phyloP scores from a whole-genome alignment of 2,797 vertebrate species.

The Rhinoraja longicauda region DNA sequence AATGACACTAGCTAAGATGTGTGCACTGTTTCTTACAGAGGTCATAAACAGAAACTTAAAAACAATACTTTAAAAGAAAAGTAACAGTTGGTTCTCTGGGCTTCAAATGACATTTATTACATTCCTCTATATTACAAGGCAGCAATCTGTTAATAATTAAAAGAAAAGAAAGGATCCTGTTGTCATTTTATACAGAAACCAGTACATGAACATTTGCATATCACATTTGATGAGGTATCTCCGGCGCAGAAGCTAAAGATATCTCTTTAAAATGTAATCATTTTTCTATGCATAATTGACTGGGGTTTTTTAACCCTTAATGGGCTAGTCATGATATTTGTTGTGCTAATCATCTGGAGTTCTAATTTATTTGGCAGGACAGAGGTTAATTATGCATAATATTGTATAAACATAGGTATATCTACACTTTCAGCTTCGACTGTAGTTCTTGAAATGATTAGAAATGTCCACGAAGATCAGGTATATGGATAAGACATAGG shows the following conservation, averaged over 20 bases:
- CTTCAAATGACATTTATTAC: constrained; percentile 55
- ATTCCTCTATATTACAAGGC: constrained; percentile 58
- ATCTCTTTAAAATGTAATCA: constrained; percentile 13
- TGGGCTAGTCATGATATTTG: constrained; percentile 27
- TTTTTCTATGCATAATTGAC: constrained; percentile 13
- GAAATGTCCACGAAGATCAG: constrained; percentile 28
- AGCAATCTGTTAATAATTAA: constrained; percentile 62
- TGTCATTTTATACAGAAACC: constrained; percentile 55
- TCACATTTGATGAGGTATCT: constrained; percentile 45
- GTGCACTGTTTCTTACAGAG: constrained; percentile 38
- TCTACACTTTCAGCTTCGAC: constrained; percentile 36
- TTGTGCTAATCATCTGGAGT: constrained; percentile 27
- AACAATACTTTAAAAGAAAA: constrained; percentile 54
- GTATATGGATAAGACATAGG: constrained; percentile 26
- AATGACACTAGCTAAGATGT: constrained; percentile 46
- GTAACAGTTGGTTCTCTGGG: constrained; percentile 52
- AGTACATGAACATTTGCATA: constrained; percentile 56
- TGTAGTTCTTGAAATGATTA: constrained; percentile 38
- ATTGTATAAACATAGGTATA: constrained; percentile 31
- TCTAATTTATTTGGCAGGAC: constrained; percentile 26
- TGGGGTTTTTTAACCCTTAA: constrained; percentile 36
- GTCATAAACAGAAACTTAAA: constrained; percentile 55
- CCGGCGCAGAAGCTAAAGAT: background rate
- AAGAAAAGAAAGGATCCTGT: constrained; percentile 62
- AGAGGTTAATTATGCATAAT: constrained; percentile 32